Conservation (phyloP, 2,113 vertebrate species). For the Zeus faber region DNA sequence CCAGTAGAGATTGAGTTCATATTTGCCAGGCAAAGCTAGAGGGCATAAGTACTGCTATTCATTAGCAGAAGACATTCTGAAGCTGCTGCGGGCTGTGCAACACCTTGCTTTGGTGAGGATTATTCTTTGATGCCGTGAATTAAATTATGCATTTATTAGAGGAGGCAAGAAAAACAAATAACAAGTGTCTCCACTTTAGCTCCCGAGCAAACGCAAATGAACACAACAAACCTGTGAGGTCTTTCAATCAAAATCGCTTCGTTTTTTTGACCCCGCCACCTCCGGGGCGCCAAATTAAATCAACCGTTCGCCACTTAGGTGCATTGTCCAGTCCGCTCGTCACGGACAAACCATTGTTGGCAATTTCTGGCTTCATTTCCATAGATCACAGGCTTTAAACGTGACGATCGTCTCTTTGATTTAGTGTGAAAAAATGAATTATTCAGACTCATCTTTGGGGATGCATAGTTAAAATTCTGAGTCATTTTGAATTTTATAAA, state of each 20-base stretch:
- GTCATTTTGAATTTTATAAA: slow-evolving; percentile 35
- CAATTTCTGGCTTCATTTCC: slow-evolving; percentile 15
- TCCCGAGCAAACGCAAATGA: not conserved
- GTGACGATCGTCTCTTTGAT: slow-evolving; percentile 35
- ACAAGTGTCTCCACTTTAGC: not conserved
- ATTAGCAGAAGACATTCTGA: slow-evolving; percentile 13
- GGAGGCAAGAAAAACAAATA: slow-evolving; percentile 14
- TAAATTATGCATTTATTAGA: slow-evolving; percentile 30
- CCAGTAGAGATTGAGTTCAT: slow-evolving; percentile 33
- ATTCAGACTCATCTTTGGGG: slow-evolving; percentile 36
- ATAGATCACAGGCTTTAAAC: slow-evolving; percentile 28
- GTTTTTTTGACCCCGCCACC: slow-evolving; percentile 4
- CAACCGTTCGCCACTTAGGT: not conserved
- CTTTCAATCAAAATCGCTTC: not conserved
- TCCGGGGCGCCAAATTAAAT: not conserved
- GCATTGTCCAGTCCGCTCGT: not conserved
- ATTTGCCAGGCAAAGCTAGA: slow-evolving; percentile 23
- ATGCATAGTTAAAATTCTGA: slow-evolving; percentile 39
- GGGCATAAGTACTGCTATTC: slow-evolving; percentile 6
- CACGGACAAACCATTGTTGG: slow-evolving; percentile 12
- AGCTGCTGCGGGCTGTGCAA: too few relatives aligned
- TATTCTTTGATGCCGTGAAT: slow-evolving; percentile 21
- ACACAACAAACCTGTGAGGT: too few relatives aligned
- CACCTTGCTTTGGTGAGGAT: slow-evolving; percentile 22
- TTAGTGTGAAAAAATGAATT: slow-evolving; percentile 45